A percentile compares a stretch with the other conserved stretches of the same genome.
phyloP scores from a whole-genome alignment of 1,140 invertebrate genomes.

The Megathymus violae region DNA sequence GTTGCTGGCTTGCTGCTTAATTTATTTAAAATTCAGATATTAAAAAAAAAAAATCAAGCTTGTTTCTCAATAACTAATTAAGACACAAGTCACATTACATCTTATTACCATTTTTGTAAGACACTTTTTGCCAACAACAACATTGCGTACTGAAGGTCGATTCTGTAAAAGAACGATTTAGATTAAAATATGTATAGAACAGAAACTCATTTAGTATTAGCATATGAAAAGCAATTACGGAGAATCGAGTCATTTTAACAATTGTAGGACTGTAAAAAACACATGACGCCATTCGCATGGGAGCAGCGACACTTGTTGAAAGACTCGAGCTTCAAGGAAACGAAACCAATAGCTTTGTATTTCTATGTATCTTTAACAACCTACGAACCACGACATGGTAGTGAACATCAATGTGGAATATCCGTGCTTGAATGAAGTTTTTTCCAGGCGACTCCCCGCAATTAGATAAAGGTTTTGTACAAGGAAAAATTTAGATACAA shows the following conservation, averaged over 20 bases:
- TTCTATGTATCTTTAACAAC: not conserved
- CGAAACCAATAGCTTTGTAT: constrained; percentile 1
- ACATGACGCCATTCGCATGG: constrained; percentile 46
- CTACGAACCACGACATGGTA: constrained; percentile 2
- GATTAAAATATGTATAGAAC: constrained; percentile 8
- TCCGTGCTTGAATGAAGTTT: constrained; percentile 15
- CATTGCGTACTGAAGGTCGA: constrained; percentile 40
- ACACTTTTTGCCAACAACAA: constrained; percentile 33
- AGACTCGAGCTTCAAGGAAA: constrained; percentile 19
- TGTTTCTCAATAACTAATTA: constrained; percentile 50
- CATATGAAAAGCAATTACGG: constrained; percentile 56
- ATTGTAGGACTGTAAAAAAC: constrained; percentile 30
- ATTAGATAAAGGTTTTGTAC: constrained; percentile 17
- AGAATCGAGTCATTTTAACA: constrained; percentile 48
- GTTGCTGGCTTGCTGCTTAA: constrained; percentile 44
- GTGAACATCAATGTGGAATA: constrained; percentile 14
- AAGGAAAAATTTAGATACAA: too few relatives aligned
- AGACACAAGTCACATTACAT: constrained; percentile 36
- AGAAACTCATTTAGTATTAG: constrained; percentile 40
- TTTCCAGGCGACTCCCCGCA: not conserved
- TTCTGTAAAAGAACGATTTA: constrained; percentile 26
- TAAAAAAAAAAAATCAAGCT: constrained; percentile 49
- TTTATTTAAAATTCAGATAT: constrained; percentile 63
- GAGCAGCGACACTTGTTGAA: constrained; percentile 42
- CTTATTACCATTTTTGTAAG: constrained; percentile 39